Evolutionary conservation across 2,797 vertebrate species (phyloP), one percentile per base, ranked within the genome.

Genomic region (Danio choprae): DNA sequence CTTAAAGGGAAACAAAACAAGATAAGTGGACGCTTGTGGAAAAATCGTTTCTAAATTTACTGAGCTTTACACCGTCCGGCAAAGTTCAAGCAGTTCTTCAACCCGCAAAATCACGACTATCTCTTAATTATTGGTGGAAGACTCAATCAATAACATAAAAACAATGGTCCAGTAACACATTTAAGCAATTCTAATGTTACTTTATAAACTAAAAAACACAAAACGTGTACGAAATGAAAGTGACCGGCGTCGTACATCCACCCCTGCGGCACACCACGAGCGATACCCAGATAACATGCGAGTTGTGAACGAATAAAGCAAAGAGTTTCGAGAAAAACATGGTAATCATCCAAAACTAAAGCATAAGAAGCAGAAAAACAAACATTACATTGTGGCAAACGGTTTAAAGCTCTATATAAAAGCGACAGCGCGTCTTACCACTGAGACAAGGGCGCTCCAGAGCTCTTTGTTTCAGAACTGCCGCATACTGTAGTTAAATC

Each of bases 401-500:
- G 20, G 59, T 15, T 29, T 20, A 10, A 38, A 46, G 15, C 13
- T n/a, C 43, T 64, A 38, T 18, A 22, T 56, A 38, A 53, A 46
- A 46, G 1, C 41, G 11, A 75, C 72, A 48, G 68, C 76, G 48
- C 46, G 78, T 67, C 74, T 84, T 81, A 84, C 83, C 85, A 68
- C 36, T 75, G 58, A 84, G 77, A 84, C 82, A 84, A 81, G 83
- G 77, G 68, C 73, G 70, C 80, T 81, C 75, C 85, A 51, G 82
- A 81, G 56, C 84, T 85, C 89, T 90, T 90, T 90, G 89, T 90
- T 85, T 89, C 86, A 88, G 64, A 84, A 80, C 72, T 78, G 84
- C 74, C 81, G 86, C 86, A 89, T 89, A 85, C 83, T 88, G 83
- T 83, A 76, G 75, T 84, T 74, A 77, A 70, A 81, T 84, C 81